These are phyloP conservation scores for Neotoxoptera formosana DNA, from an alignment of 1,140 invertebrate species.

Conservation along the genomic window DNA sequence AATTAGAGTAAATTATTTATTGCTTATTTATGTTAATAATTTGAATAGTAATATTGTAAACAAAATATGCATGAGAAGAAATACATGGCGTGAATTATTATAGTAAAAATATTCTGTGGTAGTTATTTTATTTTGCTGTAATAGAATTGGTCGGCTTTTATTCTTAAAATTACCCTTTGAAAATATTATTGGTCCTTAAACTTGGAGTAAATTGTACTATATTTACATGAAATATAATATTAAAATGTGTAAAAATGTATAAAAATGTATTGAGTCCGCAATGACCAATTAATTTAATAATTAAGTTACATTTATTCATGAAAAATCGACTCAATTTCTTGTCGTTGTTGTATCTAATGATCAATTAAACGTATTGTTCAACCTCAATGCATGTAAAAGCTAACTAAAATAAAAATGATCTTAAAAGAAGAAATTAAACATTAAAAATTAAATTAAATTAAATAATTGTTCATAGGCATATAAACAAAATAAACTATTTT, in stretches of 20 bases:
- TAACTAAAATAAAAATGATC: background rate
- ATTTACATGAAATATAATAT: background rate
- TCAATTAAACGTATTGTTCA: background rate
- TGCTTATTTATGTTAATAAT: background rate
- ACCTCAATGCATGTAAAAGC: background rate
- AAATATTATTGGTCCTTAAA: background rate
- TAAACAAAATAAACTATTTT: background rate
- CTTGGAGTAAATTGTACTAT: background rate
- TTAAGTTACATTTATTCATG: background rate
- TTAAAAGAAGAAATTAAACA: background rate
- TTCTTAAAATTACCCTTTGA: background rate
- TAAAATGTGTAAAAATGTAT: background rate
- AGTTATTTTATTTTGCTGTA: background rate
- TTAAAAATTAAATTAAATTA: background rate
- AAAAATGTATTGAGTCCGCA: background rate
- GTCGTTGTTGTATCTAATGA: background rate
- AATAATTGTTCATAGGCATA: background rate
- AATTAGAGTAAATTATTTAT: conserved; percentile 20
- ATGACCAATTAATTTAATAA: background rate
- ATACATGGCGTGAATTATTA: background rate
- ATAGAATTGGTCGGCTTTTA: background rate
- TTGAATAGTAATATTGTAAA: conserved; percentile 14
- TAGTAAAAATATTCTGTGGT: background rate
- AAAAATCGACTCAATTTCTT: background rate
- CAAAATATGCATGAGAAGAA: background rate